Conservation (phyloP, 1,140 invertebrate species). For the Drosophila lacertosa region DNA sequence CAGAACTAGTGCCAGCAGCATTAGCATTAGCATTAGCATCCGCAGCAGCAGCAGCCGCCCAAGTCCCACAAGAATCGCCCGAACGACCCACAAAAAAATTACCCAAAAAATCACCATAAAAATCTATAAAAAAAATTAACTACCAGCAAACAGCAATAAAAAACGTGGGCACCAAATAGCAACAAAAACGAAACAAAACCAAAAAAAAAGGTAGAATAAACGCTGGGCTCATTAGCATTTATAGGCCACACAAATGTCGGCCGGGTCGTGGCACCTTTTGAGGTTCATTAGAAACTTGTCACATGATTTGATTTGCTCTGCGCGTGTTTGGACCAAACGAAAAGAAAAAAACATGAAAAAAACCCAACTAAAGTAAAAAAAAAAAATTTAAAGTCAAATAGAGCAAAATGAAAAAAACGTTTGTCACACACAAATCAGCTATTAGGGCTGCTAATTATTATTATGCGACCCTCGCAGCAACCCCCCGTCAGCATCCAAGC, state of each 20-base stretch:
- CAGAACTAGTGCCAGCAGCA: background rate
- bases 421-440: slow-evolving; percentile 20
- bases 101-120: slow-evolving; percentile 76
- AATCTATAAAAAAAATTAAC: slow-evolving; percentile 68
- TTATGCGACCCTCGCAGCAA: slow-evolving; percentile 61
- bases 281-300: slow-evolving; percentile 81
- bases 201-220: slow-evolving; percentile 34
- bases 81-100: slow-evolving; percentile 73
- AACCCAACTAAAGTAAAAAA: slow-evolving; percentile 20
- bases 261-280: slow-evolving; percentile 49
- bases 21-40: background rate
- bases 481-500: slow-evolving; percentile 30
- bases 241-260: slow-evolving; percentile 73
- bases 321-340: slow-evolving; percentile 7
- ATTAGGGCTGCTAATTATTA: slow-evolving; percentile 75
- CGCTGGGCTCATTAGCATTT: slow-evolving; percentile 74
- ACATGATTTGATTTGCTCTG: slow-evolving; percentile 74
- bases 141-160: slow-evolving; percentile 30
- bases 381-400: slow-evolving; percentile 25
- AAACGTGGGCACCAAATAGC: slow-evolving; percentile 27
- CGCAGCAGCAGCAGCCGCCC: background rate
- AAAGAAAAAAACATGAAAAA: slow-evolving; percentile 23
- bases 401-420: slow-evolving; percentile 9
- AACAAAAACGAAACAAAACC: slow-evolving; percentile 26
- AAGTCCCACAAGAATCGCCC: slow-evolving; percentile 24